A percentile compares a stretch with the other conserved stretches of the same genome.
phyloP scores from a whole-genome alignment of 2,113 vertebrate genomes.

The Nyctibius bracteatus region DNA sequence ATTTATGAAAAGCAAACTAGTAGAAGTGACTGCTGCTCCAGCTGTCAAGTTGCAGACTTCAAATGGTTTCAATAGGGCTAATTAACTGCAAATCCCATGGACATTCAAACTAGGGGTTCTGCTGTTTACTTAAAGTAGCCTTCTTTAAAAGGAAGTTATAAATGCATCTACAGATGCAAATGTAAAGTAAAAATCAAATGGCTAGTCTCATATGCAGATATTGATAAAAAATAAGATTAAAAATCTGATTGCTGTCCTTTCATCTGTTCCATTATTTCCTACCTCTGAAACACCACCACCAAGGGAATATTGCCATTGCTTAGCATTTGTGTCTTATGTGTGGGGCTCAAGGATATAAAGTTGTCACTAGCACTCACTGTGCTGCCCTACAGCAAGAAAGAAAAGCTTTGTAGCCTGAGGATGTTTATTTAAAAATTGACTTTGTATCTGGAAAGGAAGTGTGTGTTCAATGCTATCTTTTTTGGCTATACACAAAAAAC shows the following conservation, averaged over 20 bases:
- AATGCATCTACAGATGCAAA: not conserved
- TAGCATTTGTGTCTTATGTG: not conserved
- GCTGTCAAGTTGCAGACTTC: not conserved
- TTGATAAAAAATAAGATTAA: not conserved
- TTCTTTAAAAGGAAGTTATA: not conserved
- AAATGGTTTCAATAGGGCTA: not conserved
- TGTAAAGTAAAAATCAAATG: not conserved
- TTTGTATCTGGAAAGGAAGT: slow-evolving; percentile 61
- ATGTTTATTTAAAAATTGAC: slow-evolving; percentile 64
- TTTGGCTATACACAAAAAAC: not conserved
- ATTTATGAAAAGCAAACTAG: not conserved
- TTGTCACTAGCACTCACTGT: not conserved
- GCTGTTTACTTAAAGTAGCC: not conserved
- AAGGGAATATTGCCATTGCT: not conserved
- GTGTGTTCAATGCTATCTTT: slow-evolving; percentile 49
- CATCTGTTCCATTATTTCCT: not conserved
- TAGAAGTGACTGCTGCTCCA: not conserved
- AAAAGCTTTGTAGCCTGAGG: slow-evolving; percentile 26
- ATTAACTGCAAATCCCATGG: not conserved
- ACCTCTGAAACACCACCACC: not conserved
- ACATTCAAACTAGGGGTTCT: not conserved
- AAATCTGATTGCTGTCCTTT: not conserved
- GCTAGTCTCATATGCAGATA: not conserved
- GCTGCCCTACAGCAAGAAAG: not conserved
- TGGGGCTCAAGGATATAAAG: not conserved